A percentile compares a stretch with the other conserved stretches of the same genome.
phyloP scores from a whole-genome alignment of 35 echinoderm and acorn worm species.

The Ptychodera flava region DNA sequence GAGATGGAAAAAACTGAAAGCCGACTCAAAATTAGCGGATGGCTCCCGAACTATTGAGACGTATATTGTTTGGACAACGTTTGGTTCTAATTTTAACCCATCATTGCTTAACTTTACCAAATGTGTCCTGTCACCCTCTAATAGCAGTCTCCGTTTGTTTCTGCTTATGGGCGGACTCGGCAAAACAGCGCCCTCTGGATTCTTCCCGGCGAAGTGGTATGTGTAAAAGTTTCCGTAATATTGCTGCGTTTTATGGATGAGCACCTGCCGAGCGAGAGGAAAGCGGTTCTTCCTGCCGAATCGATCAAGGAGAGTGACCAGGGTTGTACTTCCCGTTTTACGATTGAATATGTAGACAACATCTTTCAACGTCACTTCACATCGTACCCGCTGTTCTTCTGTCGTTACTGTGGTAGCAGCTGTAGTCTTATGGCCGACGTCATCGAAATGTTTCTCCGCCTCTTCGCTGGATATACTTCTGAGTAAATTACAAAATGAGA shows the following conservation, averaged over 20 bases:
- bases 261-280: not conserved
- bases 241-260: not conserved
- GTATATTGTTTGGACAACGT: not conserved
- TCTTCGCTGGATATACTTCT: too few species aligned
- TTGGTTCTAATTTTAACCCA: not conserved
- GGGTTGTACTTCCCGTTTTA: not conserved
- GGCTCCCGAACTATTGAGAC: slow-evolving; percentile 19
- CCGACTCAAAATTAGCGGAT: slow-evolving; percentile 5
- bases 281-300: not conserved
- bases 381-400: too few species aligned
- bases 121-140: not conserved
- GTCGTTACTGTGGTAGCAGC: too few species aligned
- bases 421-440: too few species aligned
- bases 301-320: not conserved
- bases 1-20: slow-evolving; percentile 10
- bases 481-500: too few species aligned
- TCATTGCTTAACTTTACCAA: not conserved
- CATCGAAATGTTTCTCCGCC: too few species aligned
- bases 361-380: not conserved
- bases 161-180: not conserved
- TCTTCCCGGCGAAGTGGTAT: not conserved
- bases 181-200: not conserved
- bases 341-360: not conserved
- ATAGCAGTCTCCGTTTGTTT: not conserved
- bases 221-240: not conserved